Evolutionary conservation across 2,797 vertebrate genomes (phyloP), one percentile per base, ranked within the genome.

Genomic region (Tapera naevia): DNA sequence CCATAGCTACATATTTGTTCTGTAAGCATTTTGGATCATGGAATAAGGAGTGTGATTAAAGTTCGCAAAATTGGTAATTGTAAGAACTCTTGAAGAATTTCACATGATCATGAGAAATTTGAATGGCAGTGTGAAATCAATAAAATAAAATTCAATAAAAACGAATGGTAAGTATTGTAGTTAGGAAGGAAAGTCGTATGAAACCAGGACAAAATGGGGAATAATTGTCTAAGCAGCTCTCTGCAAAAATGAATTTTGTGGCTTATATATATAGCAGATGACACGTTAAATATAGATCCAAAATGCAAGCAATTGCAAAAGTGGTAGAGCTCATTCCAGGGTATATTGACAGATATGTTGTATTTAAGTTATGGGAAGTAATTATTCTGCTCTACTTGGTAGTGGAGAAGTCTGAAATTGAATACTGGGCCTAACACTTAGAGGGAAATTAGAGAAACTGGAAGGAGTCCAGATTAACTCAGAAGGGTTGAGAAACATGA

Each of bases 91-190:
- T 2, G 2, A 82, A 85, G 78, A 84, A 90, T 93, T 93, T 89
- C 51, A 82, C 61, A 71, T 57, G 27, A 10, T 62, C 17, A 1
- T 53, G 73, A 81, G 76, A 58, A 84, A 91, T 84, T 73, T 66
- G 74, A 91, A n/a, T 69, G 71, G 28, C 57, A 81, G 51, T 57
- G 56, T 67, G 74, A 82, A 93, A 93, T 95, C 92, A 89, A 25
- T 94, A 90, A 39, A 57, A 73, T 71, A 74, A 82, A 88, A 94
- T 53, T 71, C 27, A 60, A 46, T 82, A 46, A 80, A 91, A 90
- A 53, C 23, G 84, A 84, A 80, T 74, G 48, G 56, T 73, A 93
- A 85, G 74, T 64, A 25, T 76, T 66, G 28, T 48, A 53, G 61
- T 76, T 73, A 53, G 27, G 53, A 91, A 76, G 69, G 33, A 46